phyloP scores from a whole-genome alignment of 2,888 invertebrate genomes.

The Druceiella hillmani region DNA sequence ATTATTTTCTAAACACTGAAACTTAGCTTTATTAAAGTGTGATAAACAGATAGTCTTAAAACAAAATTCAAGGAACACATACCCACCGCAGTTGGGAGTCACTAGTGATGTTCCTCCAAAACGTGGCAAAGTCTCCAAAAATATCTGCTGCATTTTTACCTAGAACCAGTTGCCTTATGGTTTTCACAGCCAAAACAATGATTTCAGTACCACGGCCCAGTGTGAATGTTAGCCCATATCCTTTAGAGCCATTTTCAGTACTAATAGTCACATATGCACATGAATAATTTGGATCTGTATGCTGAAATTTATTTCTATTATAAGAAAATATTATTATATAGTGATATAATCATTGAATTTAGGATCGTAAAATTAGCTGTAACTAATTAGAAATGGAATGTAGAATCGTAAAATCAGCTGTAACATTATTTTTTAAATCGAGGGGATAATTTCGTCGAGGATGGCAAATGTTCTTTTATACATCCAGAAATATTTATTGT shows the following conservation, averaged over 20 bases:
- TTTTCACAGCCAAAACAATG: slow-evolving; percentile 69
- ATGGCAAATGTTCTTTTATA: no score
- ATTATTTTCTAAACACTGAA: no score
- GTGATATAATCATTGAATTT: background rate
- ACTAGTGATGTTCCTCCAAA: slow-evolving; percentile 78
- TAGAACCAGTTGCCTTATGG: slow-evolving; percentile 64
- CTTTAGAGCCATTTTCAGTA: slow-evolving; percentile 58
- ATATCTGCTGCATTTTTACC: slow-evolving; percentile 65
- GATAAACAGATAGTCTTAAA: no score
- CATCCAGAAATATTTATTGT: no score
- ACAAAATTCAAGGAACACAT: no score
- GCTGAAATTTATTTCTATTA: slow-evolving; percentile 47
- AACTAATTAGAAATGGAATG: no score
- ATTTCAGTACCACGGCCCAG: slow-evolving; percentile 86
- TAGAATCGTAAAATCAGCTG: no score
- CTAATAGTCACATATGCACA: slow-evolving; percentile 84
- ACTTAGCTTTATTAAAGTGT: no score
- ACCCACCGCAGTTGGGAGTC: slow-evolving; percentile 93
- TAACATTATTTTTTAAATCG: no score
- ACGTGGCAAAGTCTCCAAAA: slow-evolving; percentile 67
- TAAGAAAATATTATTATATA: no score
- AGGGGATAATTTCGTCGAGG: no score
- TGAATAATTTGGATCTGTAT: slow-evolving; percentile 86
- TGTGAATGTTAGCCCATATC: slow-evolving; percentile 84
- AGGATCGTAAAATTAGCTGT: no score